Evolutionary conservation across 2,797 vertebrate genomes (phyloP).

Genomic region (Anabacerthia variegaticeps): DNA sequence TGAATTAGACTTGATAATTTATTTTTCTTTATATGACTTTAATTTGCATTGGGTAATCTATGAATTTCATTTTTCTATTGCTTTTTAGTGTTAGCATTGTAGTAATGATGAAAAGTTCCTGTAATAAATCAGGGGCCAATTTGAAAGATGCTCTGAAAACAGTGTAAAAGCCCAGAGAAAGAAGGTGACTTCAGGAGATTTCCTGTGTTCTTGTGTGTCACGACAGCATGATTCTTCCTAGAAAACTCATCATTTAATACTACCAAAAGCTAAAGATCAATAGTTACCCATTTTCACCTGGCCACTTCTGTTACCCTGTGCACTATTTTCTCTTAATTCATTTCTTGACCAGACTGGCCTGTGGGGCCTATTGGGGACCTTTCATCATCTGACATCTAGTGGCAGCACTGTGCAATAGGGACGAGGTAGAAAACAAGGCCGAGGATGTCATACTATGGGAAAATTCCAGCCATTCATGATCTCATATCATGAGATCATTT

Average conservation of each 20-base stretch:
- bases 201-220: not conserved
- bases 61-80: not conserved
- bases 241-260: not conserved
- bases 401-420: not conserved
- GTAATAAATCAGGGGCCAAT: not conserved
- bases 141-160: not conserved
- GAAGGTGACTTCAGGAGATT: not conserved
- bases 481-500: not conserved
- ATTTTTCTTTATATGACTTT: not conserved
- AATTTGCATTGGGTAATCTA: not conserved
- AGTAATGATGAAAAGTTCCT: not conserved
- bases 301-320: not conserved
- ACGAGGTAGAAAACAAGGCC: accelerated
- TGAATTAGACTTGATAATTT: not conserved
- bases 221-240: not conserved
- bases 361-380: accelerated
- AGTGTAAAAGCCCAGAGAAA: not conserved
- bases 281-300: accelerated
- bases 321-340: not conserved
- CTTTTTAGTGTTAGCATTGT: not conserved
- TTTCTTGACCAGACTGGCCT: not conserved
- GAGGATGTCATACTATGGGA: accelerated
- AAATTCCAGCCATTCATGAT: not conserved
- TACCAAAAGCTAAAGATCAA: not conserved
- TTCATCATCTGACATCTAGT: constrained; percentile 34